Evolutionary conservation across 1,140 invertebrate species (phyloP).

Genomic region (Drosophila eugracilis): DNA sequence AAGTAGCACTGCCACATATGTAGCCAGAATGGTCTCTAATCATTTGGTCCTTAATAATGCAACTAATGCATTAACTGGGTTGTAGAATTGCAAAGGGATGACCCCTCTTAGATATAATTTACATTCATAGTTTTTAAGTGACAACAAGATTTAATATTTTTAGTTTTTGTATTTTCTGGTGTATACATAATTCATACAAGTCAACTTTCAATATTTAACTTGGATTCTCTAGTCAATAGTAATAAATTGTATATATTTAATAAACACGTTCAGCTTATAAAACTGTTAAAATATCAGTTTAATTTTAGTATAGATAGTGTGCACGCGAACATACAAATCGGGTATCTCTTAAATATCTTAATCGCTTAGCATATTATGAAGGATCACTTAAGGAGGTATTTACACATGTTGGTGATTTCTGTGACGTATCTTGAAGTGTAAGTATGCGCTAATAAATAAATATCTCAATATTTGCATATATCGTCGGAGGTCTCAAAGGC

Average conservation of each 20-base stretch:
- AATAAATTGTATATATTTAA: constrained; percentile 73
- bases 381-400: constrained; percentile 81
- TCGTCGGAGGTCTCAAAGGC: constrained; percentile 39
- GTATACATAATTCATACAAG: constrained; percentile 74
- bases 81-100: neutral
- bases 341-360: constrained; percentile 71
- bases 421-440: constrained; percentile 72
- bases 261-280: constrained; percentile 67
- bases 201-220: constrained; percentile 73
- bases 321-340: constrained; percentile 29
- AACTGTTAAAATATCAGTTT: constrained; percentile 68
- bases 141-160: constrained; percentile 18
- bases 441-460: constrained; percentile 80
- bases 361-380: constrained; percentile 80
- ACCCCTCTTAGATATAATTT: too few species aligned
- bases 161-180: constrained; percentile 51
- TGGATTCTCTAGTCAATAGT: constrained; percentile 35
- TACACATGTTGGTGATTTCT: constrained; percentile 69
- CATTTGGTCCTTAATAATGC: neutral
- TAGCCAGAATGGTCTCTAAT: constrained; percentile 7
- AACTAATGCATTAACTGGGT: neutral
- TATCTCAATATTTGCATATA: constrained; percentile 78
- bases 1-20: constrained; percentile 43
- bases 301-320: constrained; percentile 29
- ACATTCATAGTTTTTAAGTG: too few species aligned